Percentiles rank a stretch among this genome's conserved stretches.
These are phyloP conservation scores for Chlorospingus semifuscus DNA, from an alignment of 2,797 vertebrate genomes.

Conservation along the genomic window DNA sequence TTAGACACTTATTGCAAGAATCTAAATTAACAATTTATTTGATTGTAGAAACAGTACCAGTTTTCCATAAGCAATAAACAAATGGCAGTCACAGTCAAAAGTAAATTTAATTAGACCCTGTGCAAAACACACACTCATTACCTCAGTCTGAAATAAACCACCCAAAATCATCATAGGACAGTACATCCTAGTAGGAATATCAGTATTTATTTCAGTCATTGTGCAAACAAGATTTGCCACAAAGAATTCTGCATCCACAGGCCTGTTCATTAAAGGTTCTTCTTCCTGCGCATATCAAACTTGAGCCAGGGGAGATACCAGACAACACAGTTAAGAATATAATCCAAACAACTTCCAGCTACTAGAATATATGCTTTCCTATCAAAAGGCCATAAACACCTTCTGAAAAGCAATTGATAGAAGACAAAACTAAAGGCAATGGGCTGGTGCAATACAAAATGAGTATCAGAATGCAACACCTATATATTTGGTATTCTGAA, in stretches of 20 bases:
- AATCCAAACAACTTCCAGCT: neutral
- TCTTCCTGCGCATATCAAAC: neutral
- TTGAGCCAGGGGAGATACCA: neutral
- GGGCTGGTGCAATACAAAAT: neutral
- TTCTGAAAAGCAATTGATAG: rapidly evolving
- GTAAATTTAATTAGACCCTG: neutral
- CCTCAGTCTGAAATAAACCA: neutral
- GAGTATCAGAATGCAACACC: neutral
- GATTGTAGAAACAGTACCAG: neutral
- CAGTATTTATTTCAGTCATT: neutral
- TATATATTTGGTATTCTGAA: neutral
- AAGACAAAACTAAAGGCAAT: neutral
- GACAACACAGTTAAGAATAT: neutral
- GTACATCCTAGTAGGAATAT: neutral
- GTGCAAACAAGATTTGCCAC: neutral
- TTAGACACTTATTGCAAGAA: neutral
- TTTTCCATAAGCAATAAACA: neutral
- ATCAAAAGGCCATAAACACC: neutral
- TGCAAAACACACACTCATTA: neutral
- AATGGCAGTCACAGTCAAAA: neutral
- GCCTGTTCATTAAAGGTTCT: neutral
- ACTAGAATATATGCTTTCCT: neutral
- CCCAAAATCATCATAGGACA: neutral
- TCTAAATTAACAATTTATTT: neutral
- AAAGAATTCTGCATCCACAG: neutral